Base-by-base conservation (phyloP, 2,888 invertebrate species). In the Eilema caniola region DNA sequence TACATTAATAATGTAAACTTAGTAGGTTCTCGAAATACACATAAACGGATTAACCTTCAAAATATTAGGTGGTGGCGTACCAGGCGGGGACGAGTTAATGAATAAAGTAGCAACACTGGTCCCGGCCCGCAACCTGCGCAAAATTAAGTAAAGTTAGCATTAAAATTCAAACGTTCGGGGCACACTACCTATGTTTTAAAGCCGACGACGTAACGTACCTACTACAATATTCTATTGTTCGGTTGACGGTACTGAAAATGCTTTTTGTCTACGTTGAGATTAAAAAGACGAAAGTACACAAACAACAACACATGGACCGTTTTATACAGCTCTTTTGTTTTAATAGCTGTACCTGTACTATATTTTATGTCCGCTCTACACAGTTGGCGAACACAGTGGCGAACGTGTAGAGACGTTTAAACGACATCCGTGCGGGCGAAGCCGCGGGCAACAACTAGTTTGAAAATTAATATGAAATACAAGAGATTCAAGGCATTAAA, bases 91-190 rank as follows among this genome's bases (percentile, higher is more conserved):
- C 53, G 53, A 2, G n/a, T 53, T 53, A 53, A 53, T 53, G 53
- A 77, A 79, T 78, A 82, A 76, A 77, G 47, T 71, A 72, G 61
- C 71, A 74, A 72, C 80, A 74, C 73, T 73, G 74, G 53, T 53
- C 53, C 75, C 61, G 59, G 70, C 76, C 41, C 41, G 41, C 53
- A 53, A 71, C 76, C 76, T 77, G 67, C 73, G 59, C 74, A 76
- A 70, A 71, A 75, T 60, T 69, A 72, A 60, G 66, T 20, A 57
- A 64, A 69, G 69, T 69, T 77, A 69, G 74, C 79, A 89, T 92
- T 91, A 86, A 89, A 86, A 91, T 92, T 92, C 89, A 86, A 89
- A 91, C 89, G 92, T 2, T 89, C 88, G 84, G 85, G 85, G 78
- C 82, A 88, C 89, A 79, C 86, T 88, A 86, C 88, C 88, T 73